Conservation (phyloP, 1,140 invertebrate species). For the Zaprionus ghesquierei region DNA sequence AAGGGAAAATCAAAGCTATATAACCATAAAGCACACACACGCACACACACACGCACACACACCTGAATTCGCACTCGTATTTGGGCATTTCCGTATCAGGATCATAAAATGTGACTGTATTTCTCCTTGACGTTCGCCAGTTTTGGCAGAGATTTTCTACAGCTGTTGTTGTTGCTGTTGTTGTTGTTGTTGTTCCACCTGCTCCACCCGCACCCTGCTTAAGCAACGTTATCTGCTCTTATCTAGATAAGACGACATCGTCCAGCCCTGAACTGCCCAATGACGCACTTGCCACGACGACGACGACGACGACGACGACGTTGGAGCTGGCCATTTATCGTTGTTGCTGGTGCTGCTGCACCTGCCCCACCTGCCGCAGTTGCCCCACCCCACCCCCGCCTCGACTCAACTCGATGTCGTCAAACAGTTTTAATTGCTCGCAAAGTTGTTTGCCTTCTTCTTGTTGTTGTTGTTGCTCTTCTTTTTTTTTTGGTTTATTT, state of each 20-base stretch:
- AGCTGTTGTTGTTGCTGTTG: background rate
- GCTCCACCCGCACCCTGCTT: constrained; percentile 2
- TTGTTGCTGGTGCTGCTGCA: background rate
- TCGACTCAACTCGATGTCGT: constrained; percentile 30
- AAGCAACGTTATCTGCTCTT: constrained; percentile 56
- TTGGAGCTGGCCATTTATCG: constrained; percentile 49
- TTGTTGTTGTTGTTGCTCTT: constrained; percentile 41
- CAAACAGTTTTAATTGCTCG: constrained; percentile 77
- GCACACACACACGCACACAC: background rate
- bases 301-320: no score
- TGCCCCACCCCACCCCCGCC: background rate
- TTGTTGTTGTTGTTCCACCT: background rate
- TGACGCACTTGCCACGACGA: constrained; percentile 64
- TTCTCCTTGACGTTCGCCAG: constrained; percentile 21
- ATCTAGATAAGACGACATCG: constrained; percentile 63
- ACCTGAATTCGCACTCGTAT: constrained; percentile 17
- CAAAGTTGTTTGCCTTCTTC: constrained; percentile 72
- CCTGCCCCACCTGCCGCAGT: constrained; percentile 4
- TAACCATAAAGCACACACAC: constrained; percentile 57
- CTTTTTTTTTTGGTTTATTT: constrained; percentile 52
- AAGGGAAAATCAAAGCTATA: constrained; percentile 70
- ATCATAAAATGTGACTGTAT: constrained; percentile 61
- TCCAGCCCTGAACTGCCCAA: constrained; percentile 60
- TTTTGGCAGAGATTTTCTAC: constrained; percentile 17
- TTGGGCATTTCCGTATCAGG: constrained; percentile 37